Percentiles rank a stretch among this genome's conserved stretches.
Conservation (phyloP, 2,888 invertebrate genomes). For the Sisyra terminalis region DNA sequence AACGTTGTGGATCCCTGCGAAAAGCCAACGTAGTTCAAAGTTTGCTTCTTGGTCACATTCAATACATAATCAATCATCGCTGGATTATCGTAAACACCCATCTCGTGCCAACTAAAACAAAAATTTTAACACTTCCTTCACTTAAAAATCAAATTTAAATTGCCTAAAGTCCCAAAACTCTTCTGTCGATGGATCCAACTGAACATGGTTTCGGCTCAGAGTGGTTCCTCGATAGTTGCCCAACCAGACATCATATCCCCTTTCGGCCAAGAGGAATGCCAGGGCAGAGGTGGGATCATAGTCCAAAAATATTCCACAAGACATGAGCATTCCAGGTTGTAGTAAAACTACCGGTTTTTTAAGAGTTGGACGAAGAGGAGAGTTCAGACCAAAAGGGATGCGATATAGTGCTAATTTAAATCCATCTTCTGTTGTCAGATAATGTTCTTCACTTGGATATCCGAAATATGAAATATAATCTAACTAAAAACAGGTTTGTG, state of each 20-base stretch:
- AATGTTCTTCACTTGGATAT: neutral
- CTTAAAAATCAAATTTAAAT: neutral
- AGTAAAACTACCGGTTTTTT: constrained; percentile 1
- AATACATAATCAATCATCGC: neutral
- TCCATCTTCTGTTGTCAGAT: neutral
- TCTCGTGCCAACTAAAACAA: constrained; percentile 1
- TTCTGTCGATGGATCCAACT: neutral
- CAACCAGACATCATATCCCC: constrained; percentile 2
- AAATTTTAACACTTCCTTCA: neutral
- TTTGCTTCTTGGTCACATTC: constrained; percentile 21
- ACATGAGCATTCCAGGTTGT: neutral
- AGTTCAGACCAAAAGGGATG: neutral
- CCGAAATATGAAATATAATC: neutral
- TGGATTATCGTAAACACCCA: neutral
- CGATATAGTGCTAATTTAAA: neutral
- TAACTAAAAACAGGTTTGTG: neutral
- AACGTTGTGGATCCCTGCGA: constrained; percentile 37
- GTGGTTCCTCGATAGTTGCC: neutral
- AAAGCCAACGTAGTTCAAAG: constrained; percentile 36
- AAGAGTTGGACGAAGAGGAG: no score
- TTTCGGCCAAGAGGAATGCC: neutral
- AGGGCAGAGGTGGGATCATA: neutral
- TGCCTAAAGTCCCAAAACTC: constrained; percentile 1
- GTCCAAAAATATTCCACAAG: neutral
- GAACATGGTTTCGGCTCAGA: neutral